These are phyloP conservation scores for Ochlodes sylvanus DNA, from an alignment of 2,888 invertebrate species.

Conservation along the genomic window DNA sequence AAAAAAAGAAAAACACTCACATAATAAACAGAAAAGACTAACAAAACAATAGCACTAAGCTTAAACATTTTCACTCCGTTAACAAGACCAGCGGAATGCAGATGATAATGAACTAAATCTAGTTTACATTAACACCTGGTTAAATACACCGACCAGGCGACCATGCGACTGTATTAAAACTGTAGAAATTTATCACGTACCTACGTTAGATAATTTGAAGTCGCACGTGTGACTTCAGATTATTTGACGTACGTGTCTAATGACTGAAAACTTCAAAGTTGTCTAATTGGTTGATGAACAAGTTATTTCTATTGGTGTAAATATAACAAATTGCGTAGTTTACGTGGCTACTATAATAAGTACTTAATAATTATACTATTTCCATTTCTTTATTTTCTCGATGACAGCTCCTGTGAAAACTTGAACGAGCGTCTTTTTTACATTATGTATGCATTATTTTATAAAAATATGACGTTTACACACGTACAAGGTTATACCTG, in stretches of 20 bases:
- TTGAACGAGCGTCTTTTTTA: too few species aligned
- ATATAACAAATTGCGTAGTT: too few species aligned
- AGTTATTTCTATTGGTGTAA: too few species aligned
- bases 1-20: slow-evolving; percentile 28
- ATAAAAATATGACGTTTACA: too few species aligned
- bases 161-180: slow-evolving; percentile 39
- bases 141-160: slow-evolving; percentile 45
- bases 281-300: not conserved
- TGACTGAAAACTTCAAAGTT: slow-evolving; percentile 1
- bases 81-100: slow-evolving; percentile 14
- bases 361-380: too few species aligned
- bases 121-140: slow-evolving; percentile 40
- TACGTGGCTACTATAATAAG: too few species aligned
- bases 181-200: not conserved
- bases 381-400: too few species aligned
- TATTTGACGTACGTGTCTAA: slow-evolving; percentile 49
- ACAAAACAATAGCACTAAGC: slow-evolving; percentile 22
- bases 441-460: too few species aligned
- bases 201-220: slow-evolving; percentile 40
- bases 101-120: slow-evolving; percentile 35
- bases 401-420: too few species aligned
- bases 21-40: slow-evolving; percentile 32
- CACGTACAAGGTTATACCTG: too few species aligned
- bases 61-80: slow-evolving; percentile 30
- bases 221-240: slow-evolving; percentile 56